Percentiles rank a stretch among this genome's conserved stretches.
Evolutionary conservation across 2,888 invertebrate genomes (phyloP).

Genomic region (Cepaea hortensis): DNA sequence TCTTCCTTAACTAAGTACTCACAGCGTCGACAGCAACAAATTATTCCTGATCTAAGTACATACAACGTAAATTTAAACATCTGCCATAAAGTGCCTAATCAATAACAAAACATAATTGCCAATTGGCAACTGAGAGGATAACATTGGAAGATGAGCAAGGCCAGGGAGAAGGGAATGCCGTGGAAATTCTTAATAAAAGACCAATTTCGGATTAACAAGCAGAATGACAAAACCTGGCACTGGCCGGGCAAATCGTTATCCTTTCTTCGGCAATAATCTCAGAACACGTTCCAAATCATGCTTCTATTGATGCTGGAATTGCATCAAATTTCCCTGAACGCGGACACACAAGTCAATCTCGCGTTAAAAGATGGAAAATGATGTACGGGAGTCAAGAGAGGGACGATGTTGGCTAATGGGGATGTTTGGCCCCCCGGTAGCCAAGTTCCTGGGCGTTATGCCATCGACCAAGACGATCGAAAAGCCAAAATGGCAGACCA

Average conservation of each 20-base stretch:
- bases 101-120: too few species aligned
- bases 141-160: too few species aligned
- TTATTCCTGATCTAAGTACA: too few species aligned
- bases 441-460: background rate
- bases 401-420: slow-evolving; percentile 25
- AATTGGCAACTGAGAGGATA: too few species aligned
- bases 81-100: too few species aligned
- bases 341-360: slow-evolving; percentile 32
- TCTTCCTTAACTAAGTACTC: too few species aligned
- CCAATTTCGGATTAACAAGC: background rate
- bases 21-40: too few species aligned
- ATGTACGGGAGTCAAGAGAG: slow-evolving; percentile 2
- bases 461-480: background rate
- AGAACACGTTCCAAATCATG: slow-evolving; percentile 47
- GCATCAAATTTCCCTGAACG: slow-evolving; percentile 43
- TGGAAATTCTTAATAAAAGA: background rate
- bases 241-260: slow-evolving; percentile 29
- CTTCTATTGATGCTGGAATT: slow-evolving; percentile 43
- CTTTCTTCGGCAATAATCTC: slow-evolving; percentile 37
- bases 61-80: too few species aligned
- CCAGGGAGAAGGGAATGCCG: background rate
- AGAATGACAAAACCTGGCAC: slow-evolving; percentile 2
- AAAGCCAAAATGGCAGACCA: slow-evolving; percentile 27
- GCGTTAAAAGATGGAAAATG: slow-evolving; percentile 30
- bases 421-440: slow-evolving; percentile 28